A percentile compares a stretch with the other conserved stretches of the same genome.
Evolutionary conservation across 1,140 invertebrate genomes (phyloP).

Genomic region (Berghia stephanieae): DNA sequence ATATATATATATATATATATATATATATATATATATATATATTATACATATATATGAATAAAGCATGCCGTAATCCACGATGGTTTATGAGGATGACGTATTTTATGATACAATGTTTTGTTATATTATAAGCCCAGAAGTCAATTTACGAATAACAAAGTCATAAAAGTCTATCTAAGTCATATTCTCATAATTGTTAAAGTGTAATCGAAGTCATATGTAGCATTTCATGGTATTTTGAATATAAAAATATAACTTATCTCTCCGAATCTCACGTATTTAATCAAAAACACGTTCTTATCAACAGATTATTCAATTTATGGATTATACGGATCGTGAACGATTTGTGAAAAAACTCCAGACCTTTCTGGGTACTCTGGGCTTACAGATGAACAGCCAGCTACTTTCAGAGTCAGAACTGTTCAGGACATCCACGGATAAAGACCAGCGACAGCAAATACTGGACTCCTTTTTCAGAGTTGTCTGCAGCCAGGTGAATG

Average conservation of each 20-base stretch:
- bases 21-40: conserved; percentile 8
- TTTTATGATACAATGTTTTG: too few species aligned
- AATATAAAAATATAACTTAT: too few species aligned
- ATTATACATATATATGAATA: too few species aligned
- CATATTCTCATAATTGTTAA: too few species aligned
- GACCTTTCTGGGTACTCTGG: conserved; percentile 82
- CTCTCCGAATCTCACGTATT: too few species aligned
- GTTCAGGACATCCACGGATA: conserved; percentile 90
- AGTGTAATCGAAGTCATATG: background rate
- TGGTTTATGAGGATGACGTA: too few species aligned
- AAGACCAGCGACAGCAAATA: conserved; percentile 88
- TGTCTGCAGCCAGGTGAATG: conserved; percentile 82
- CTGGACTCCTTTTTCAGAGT: conserved; percentile 97
- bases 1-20: conserved; percentile 26
- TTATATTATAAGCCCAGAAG: too few species aligned
- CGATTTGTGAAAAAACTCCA: conserved; percentile 91
- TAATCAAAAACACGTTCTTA: too few species aligned
- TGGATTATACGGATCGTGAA: conserved; percentile 79
- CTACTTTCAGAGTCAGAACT: conserved; percentile 81
- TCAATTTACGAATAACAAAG: too few species aligned
- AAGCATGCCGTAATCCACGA: too few species aligned
- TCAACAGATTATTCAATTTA: conserved; percentile 81
- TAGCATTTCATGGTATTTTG: too few species aligned
- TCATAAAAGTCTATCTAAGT: too few species aligned
- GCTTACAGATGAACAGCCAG: conserved; percentile 80